These are phyloP conservation scores for Brachionus manjavacas DNA, from an alignment of 1,140 invertebrate species.

Conservation along the genomic window DNA sequence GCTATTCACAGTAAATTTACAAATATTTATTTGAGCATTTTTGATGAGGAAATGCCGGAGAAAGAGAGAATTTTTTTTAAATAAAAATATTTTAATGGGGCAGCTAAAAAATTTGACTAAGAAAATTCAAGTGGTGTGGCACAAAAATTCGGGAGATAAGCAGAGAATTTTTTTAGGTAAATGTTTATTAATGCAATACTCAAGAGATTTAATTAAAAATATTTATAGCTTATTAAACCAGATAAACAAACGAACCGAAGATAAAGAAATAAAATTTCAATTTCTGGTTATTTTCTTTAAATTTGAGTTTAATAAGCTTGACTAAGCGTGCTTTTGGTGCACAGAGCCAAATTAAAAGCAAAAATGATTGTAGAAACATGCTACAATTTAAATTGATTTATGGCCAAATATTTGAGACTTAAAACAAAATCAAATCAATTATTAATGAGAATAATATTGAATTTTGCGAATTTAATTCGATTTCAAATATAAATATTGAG, in stretches of 20 bases:
- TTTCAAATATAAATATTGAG: constrained; percentile 12
- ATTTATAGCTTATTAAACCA: background rate
- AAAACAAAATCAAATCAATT: constrained; percentile 2
- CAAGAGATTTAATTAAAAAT: background rate
- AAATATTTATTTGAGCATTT: background rate
- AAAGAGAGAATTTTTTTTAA: background rate
- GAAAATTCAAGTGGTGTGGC: no score
- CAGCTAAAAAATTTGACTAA: background rate
- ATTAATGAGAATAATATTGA: constrained; percentile 23
- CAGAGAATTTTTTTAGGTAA: background rate
- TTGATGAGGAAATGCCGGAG: background rate
- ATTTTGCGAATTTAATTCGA: constrained; percentile 6
- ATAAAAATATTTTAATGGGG: background rate
- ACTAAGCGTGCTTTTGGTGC: constrained; percentile 7
- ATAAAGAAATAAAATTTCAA: constrained; percentile 12
- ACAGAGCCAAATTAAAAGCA: background rate
- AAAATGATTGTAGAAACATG: constrained; percentile 7
- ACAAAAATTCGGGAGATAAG: background rate
- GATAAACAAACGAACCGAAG: constrained; percentile 19
- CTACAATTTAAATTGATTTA: constrained; percentile 20
- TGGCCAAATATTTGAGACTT: constrained; percentile 15
- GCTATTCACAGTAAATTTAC: background rate
- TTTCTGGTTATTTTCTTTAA: constrained; percentile 30
- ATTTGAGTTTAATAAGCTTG: constrained; percentile 32
- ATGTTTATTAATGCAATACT: background rate